A percentile compares a stretch with the other conserved stretches of the same genome.
phyloP scores from a whole-genome alignment of 1,140 invertebrate genomes.

The Heliconius melpomene region DNA sequence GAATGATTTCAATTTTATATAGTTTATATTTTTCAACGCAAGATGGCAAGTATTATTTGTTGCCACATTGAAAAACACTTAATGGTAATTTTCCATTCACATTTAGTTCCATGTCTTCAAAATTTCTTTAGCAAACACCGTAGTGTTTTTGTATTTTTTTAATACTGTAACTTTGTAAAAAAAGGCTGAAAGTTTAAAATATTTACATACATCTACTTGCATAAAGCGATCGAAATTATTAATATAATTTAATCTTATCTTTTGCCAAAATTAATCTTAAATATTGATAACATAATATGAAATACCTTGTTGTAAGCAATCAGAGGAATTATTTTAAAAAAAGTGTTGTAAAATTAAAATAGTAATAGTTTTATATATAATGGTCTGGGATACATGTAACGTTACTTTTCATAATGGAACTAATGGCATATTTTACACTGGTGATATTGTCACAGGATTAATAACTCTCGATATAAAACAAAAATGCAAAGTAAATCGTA shows the following conservation, averaged over 20 bases:
- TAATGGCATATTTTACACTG: slow-evolving; percentile 60
- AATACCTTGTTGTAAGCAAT: neutral
- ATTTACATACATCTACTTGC: neutral
- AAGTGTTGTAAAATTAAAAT: neutral
- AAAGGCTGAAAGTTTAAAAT: neutral
- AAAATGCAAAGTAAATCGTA: slow-evolving; percentile 62
- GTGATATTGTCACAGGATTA: slow-evolving; percentile 65
- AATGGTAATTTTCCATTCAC: slow-evolving; percentile 8
- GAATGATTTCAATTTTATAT: slow-evolving; percentile 20
- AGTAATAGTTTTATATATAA: slow-evolving; percentile 31
- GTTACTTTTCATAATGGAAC: slow-evolving; percentile 61
- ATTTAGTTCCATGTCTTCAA: neutral
- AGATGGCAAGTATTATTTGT: slow-evolving; percentile 42
- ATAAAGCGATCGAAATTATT: neutral
- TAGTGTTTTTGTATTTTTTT: neutral
- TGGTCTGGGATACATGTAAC: slow-evolving; percentile 63
- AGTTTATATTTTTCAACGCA: slow-evolving; percentile 30
- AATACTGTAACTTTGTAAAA: neutral
- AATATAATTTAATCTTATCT: slow-evolving; percentile 10
- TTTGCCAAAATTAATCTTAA: neutral
- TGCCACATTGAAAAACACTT: slow-evolving; percentile 29
- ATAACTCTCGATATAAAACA: slow-evolving; percentile 62
- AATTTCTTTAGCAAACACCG: neutral
- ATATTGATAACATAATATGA: neutral
- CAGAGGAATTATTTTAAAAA: neutral